Evolutionary conservation across 2,888 invertebrate genomes (phyloP), one percentile per base, ranked within the genome.

Genomic region (Leucophora obtusa): DNA sequence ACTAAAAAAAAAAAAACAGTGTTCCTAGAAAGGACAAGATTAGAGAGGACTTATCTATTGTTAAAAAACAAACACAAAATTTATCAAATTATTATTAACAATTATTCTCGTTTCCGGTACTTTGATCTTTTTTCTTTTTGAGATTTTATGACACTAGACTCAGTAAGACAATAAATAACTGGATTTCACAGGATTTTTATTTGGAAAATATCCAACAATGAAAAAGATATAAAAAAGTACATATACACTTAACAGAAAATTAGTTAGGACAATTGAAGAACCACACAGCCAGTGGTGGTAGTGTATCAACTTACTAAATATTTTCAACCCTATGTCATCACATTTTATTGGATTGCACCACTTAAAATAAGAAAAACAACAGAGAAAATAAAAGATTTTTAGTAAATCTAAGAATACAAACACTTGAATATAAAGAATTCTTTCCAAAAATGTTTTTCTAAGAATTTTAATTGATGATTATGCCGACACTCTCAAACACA

Each of bases 401-500:
- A 65, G 35, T 54, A 38, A 65, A 53, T 21, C 65, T 38, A 53
- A 54, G 65, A 65, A 65, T 50, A 18, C 65, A 53, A 51, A 50
- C 50, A 47, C 54, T 28, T 28, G n/a, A 54, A 14, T 54, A 54
- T 28, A 5, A 14, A 28, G 28, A 54, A 54, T n/a, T 28, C 24
- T 28, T 28, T 9, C 28, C 53, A 53, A 53, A 18, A 17, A 17
- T 15, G 24, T 50, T 62, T 70, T 73, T 69, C 68, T 54, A 63
- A 43, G 76, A 80, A 80, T 28, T 80, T 72, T 63, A 33, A 68
- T 80, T 80, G 68, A 80, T 68, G 60, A 76, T 76, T 62, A 53
- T 72, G 76, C 71, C 80, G 79, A 72, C 80, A 80, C 68, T 72
- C 62, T 62, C 65, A 51, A 69, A 74, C 65, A 21, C 56, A 2